Base-by-base conservation (phyloP, 1,140 invertebrate species). In the Tetranychus urticae region DNA sequence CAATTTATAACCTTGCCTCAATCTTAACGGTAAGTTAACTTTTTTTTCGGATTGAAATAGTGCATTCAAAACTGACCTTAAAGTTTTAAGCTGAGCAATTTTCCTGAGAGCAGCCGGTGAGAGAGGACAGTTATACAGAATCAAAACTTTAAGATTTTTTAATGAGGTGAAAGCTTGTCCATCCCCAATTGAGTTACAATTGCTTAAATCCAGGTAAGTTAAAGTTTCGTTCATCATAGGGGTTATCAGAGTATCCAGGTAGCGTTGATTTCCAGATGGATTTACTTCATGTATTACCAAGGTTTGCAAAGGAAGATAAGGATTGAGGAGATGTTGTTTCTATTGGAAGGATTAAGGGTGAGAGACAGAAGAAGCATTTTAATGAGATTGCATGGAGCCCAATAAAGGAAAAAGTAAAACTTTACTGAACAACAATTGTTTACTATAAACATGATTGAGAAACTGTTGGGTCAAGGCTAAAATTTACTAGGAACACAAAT, bases 201-300 rank as follows among this genome's bases (percentile, higher is more conserved):
- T 31, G 39, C 61, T 63, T 23, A 65, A 47, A 61, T 65, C 64
- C 23, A 65, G 50, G 37, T 63, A 58, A 8, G 61, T 56, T 39
- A 64, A 39, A 7, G 56, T 35, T 57, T 4, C 13, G 31, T 42
- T 45, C 37, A 61, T 56, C 23, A n/a, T 14, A 50, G 61, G 59
- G 10, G 65, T 31, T 50, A 64, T 35, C 2, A 48, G 8, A 4
- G n/a, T 12, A n/a, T 56, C 31, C 31, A 62, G 34, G n/a, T 59
- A 59, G 2, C 23, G 12, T 33, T 12, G 13, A 33, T 37, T 23
- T 23, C 59, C 55, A 52, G 36, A 14, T 1, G 55, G 31, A 8
- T 62, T 39, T 50, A 54, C 57, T 13, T 58, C 63, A 54, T 64
- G 63, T 14, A 64, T 61, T 12, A 62, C 60, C 14, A 64, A 39